Percentiles rank a stretch among this genome's conserved stretches.
Evolutionary conservation across 2,113 vertebrate species (phyloP).

Genomic region (Antechinus flavipes): DNA sequence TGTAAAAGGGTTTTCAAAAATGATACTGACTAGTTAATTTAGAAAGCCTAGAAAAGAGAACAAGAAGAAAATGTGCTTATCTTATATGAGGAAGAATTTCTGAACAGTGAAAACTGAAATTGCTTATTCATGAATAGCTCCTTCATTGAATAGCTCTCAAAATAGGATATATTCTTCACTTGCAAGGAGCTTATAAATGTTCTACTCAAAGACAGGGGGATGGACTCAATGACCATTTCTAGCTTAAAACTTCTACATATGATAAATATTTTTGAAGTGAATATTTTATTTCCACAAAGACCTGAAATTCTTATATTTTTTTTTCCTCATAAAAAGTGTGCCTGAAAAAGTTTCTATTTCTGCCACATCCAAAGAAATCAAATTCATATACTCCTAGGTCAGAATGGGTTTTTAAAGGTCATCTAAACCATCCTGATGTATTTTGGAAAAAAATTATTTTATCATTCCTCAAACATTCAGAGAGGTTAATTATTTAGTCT

Average conservation of each 20-base stretch:
- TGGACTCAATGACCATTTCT: background rate
- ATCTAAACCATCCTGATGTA: background rate
- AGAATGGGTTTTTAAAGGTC: slow-evolving; percentile 30
- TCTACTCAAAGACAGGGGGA: background rate
- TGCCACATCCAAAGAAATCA: background rate
- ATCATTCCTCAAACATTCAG: background rate
- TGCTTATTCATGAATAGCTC: background rate
- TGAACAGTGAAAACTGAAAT: background rate
- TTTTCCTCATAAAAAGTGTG: background rate
- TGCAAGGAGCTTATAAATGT: background rate
- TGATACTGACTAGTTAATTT: background rate
- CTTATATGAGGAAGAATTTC: background rate
- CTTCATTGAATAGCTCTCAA: background rate
- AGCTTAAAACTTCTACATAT: background rate
- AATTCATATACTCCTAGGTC: background rate
- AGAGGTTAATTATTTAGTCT: slow-evolving; percentile 28
- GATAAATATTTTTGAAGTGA: background rate
- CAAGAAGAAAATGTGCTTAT: background rate
- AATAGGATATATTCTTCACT: background rate
- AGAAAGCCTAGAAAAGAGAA: background rate
- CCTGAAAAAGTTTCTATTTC: background rate
- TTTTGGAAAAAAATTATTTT: background rate
- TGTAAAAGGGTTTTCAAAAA: background rate
- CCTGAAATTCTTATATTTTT: background rate
- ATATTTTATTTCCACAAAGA: slow-evolving; percentile 30